phyloP scores from a whole-genome alignment of 2,888 invertebrate genomes.

The Bombylius discolor region DNA sequence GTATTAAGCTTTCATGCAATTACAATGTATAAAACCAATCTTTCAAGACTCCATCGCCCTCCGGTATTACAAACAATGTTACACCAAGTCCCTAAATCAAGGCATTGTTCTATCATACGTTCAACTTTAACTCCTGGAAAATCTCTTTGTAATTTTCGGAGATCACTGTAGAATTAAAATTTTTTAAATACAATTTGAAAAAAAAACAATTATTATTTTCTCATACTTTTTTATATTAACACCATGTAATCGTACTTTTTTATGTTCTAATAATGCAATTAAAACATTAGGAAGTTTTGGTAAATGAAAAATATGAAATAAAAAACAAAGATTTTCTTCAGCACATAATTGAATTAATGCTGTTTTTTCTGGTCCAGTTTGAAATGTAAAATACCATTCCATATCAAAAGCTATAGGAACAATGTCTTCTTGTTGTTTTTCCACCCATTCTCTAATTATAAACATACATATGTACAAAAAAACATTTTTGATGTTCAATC shows the following conservation, averaged over 20 bases:
- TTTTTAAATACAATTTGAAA: background rate
- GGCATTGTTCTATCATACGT: slow-evolving; percentile 42
- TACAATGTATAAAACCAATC: slow-evolving; percentile 43
- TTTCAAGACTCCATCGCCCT: slow-evolving; percentile 48
- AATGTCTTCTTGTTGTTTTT: slow-evolving; percentile 24
- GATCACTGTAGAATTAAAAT: slow-evolving; percentile 40
- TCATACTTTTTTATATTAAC: slow-evolving; percentile 50
- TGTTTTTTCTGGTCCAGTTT: slow-evolving; percentile 46
- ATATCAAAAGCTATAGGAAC: slow-evolving; percentile 50
- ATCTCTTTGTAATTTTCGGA: slow-evolving; percentile 48
- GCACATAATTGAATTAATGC: slow-evolving; percentile 50
- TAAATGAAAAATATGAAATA: slow-evolving; percentile 44
- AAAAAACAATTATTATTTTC: slow-evolving; percentile 6
- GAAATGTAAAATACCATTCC: slow-evolving; percentile 52
- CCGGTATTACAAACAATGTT: slow-evolving; percentile 40
- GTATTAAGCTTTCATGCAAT: slow-evolving; percentile 6
- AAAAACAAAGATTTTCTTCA: slow-evolving; percentile 40
- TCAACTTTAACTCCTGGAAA: slow-evolving; percentile 43
- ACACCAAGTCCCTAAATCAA: slow-evolving; percentile 45
- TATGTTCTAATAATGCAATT: slow-evolving; percentile 41
- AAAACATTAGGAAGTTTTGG: slow-evolving; percentile 45
- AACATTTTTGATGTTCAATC: background rate
- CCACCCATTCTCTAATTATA: slow-evolving; percentile 27
- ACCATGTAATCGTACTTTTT: slow-evolving; percentile 46
- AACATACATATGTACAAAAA: background rate